These are phyloP conservation scores for Peromyscus aztecus DNA, from an alignment of 2,797 vertebrate genomes.

Conservation along the genomic window DNA sequence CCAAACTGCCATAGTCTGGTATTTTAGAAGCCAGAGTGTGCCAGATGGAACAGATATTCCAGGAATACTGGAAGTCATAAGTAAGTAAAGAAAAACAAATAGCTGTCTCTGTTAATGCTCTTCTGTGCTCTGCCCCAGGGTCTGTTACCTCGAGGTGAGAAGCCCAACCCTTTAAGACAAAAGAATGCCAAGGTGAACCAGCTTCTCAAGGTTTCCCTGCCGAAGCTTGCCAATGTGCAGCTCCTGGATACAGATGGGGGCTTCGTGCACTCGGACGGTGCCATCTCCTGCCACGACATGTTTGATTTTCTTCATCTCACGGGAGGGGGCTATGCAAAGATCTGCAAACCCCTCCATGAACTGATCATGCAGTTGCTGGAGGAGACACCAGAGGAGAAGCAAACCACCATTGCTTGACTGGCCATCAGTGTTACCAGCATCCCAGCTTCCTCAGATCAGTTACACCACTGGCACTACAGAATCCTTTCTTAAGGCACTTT, in stretches of 20 bases:
- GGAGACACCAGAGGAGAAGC: slow-evolving; percentile 96
- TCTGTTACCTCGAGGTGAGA: slow-evolving; percentile 96
- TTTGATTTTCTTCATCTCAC: slow-evolving; percentile 99
- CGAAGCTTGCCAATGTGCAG: slow-evolving; percentile 92
- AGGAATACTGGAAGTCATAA: not conserved
- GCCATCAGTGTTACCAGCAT: slow-evolving; percentile 74
- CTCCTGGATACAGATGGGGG: slow-evolving; percentile 93
- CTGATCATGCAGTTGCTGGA: slow-evolving; percentile 98
- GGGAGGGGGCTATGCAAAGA: slow-evolving; percentile 91
- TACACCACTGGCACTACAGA: slow-evolving; percentile 89
- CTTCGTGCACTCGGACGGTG: slow-evolving; percentile 96
- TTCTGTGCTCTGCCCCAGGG: slow-evolving; percentile 88
- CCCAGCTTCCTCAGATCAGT: slow-evolving; percentile 88
- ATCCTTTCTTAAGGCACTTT: slow-evolving; percentile 90
- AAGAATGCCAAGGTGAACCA: slow-evolving; percentile 95
- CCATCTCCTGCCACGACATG: slow-evolving; percentile 96
- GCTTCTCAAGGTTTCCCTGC: slow-evolving; percentile 92
- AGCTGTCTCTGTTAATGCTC: not conserved
- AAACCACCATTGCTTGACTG: slow-evolving; percentile 94
- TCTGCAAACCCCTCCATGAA: slow-evolving; percentile 96
- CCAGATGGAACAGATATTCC: not conserved
- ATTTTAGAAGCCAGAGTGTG: not conserved
- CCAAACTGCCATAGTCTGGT: not conserved
- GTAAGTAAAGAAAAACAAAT: slow-evolving; percentile 4
- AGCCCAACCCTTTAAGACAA: slow-evolving; percentile 95